phyloP scores from a whole-genome alignment of 2,113 vertebrate species.

The Clarias macrocephalus region DNA sequence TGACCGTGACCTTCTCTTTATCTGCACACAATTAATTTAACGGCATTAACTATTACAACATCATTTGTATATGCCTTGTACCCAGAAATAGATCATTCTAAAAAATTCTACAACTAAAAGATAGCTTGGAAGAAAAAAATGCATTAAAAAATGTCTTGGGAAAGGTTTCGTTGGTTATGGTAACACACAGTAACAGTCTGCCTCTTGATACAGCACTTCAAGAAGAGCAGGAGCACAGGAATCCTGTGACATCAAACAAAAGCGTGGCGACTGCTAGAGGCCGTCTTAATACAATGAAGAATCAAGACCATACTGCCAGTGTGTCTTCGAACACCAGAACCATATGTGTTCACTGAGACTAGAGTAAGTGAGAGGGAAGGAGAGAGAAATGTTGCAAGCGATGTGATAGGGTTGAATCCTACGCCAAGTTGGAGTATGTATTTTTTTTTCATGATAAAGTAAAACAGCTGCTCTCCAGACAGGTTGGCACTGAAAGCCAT shows the following conservation, averaged over 20 bases:
- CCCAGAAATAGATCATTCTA: not conserved
- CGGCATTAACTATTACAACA: not conserved
- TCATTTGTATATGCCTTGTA: not conserved
- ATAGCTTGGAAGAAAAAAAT: not conserved
- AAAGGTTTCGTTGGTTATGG: conserved; percentile 33
- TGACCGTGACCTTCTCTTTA: not conserved
- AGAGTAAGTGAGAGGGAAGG: conserved; percentile 72
- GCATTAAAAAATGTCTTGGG: not conserved
- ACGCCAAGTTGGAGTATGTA: conserved; percentile 79
- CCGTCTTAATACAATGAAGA: conserved; percentile 88
- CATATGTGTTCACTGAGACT: conserved; percentile 86
- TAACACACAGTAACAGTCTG: conserved; percentile 33
- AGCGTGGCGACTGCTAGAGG: conserved; percentile 80
- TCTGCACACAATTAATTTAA: not conserved
- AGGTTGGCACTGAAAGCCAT: conserved; percentile 75
- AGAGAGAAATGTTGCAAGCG: conserved; percentile 80
- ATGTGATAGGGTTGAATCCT: conserved; percentile 83
- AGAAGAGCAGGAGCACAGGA: conserved; percentile 76
- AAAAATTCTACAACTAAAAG: not conserved
- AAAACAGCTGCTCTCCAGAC: conserved; percentile 81
- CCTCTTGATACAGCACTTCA: conserved; percentile 39
- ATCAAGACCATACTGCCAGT: conserved; percentile 84
- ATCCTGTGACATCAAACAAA: conserved; percentile 83
- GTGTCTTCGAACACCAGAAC: conserved; percentile 83
- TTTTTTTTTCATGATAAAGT: conserved; percentile 71